Evolutionary conservation across 1,140 invertebrate species (phyloP), one percentile per base, ranked within the genome.

Genomic region (Trichonephila inaurata): DNA sequence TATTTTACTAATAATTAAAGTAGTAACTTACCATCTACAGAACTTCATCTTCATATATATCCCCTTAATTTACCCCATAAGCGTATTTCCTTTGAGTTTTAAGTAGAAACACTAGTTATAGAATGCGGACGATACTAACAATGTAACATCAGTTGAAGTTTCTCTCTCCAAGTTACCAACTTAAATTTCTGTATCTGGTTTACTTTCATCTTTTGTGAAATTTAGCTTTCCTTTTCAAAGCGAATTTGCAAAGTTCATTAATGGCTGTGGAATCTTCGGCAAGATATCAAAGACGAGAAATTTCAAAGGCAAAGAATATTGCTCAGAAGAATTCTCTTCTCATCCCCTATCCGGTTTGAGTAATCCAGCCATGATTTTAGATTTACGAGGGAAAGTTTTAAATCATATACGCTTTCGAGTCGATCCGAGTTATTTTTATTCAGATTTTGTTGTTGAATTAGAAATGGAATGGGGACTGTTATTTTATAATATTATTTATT

Each of bases 231-330:
- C 44, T 85, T 85, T 85, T 58, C 40, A 60, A 33, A 77, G 72
- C 33, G 51, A 51, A 51, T 51, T 51, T 51, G 7, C 72, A 28
- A 77, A 77, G 18, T 28, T 77, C 72, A 77, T 77, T 77, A 77
- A 77, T 28, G 28, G 72, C 33, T 28, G 18, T 33, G 28, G 16
- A 28, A 12, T 24, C 28, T 18, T 21, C 44, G 33, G 33, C 81
- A 40, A 16, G 14, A 12, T n/a, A 85, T 58, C 58, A 58, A 85
- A 85, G 82, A 60, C 21, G n/a, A n/a, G 2, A 33, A 82, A 51
- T 58, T 85, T 51, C 58, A 58, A 85, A 77, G 72, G 28, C 58
- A 58, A 85, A 33, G 72, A 28, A 40, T 77, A 77, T 77, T 16
- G 72, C 72, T 28, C 72, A 6, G 33, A 77, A 77, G 28, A 14